A percentile compares a stretch with the other conserved stretches of the same genome.
Conservation (phyloP, 1,140 invertebrate species). For the Calosoma granatense region DNA sequence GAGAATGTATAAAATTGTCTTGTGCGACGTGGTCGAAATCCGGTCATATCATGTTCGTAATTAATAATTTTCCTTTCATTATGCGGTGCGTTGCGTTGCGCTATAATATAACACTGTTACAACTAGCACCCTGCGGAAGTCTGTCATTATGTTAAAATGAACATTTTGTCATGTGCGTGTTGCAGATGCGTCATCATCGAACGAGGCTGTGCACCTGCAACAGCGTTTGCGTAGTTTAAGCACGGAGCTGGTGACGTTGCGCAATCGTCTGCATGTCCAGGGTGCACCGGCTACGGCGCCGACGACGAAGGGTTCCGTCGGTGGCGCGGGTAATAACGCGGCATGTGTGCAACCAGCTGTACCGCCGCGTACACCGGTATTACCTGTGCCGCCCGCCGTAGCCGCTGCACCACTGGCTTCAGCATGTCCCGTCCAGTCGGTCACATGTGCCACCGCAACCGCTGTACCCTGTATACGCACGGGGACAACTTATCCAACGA, state of each 20-base stretch:
- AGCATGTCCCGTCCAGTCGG: constrained; percentile 36
- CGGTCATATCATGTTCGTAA: no score
- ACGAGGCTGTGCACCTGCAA: constrained; percentile 85
- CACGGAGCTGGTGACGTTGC: constrained; percentile 78
- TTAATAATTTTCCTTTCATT: no score
- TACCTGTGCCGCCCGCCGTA: constrained; percentile 23
- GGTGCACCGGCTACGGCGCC: constrained; percentile 35
- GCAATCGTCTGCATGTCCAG: constrained; percentile 72
- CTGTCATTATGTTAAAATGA: no score
- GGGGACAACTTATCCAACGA: constrained; percentile 4
- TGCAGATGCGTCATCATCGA: constrained; percentile 84
- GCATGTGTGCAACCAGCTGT: constrained; percentile 30
- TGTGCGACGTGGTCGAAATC: no score
- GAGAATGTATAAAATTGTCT: no score
- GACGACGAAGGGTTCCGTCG: constrained; percentile 20
- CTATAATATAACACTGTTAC: no score
- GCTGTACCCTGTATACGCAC: constrained; percentile 11
- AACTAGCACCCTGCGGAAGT: no score
- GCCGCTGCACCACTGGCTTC: constrained; percentile 28
- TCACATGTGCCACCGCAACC: neutral
- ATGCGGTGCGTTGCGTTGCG: no score
- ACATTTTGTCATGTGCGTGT: constrained; percentile 28
- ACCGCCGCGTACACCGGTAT: constrained; percentile 17
- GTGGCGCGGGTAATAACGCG: constrained; percentile 27
- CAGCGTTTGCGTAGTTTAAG: constrained; percentile 78